A percentile compares a stretch with the other conserved stretches of the same genome.
phyloP scores from a whole-genome alignment of 2,888 invertebrate species.

The Zelleria hepariella region DNA sequence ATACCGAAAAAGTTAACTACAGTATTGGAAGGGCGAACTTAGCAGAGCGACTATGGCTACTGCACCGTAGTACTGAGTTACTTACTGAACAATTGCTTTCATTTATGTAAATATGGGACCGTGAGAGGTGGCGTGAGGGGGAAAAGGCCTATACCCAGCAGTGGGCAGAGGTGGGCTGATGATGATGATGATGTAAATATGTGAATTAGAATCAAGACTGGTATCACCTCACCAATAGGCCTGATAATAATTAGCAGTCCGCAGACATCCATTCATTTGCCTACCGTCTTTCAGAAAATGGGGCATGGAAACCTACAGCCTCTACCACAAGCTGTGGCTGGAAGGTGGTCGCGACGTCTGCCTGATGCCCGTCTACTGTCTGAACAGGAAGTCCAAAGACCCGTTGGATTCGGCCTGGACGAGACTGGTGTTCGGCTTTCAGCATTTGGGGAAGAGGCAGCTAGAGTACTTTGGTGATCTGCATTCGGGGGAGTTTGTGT shows the following conservation, averaged over 20 bases:
- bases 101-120: too few species aligned
- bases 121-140: too few species aligned
- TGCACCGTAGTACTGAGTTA: background rate
- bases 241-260: background rate
- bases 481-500: slow-evolving; percentile 35
- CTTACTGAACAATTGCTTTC: background rate
- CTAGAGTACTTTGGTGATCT: slow-evolving; percentile 30
- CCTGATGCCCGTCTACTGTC: slow-evolving; percentile 36
- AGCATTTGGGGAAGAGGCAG: slow-evolving; percentile 26
- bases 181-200: background rate
- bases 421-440: slow-evolving; percentile 36
- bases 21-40: background rate
- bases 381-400: slow-evolving; percentile 21
- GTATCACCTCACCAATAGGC: background rate
- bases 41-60: background rate
- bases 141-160: too few species aligned
- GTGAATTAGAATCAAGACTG: background rate
- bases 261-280: background rate
- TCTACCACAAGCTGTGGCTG: slow-evolving; percentile 73
- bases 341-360: slow-evolving; percentile 52
- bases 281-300: slow-evolving; percentile 67
- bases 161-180: too few species aligned
- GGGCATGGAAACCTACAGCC: slow-evolving; percentile 74
- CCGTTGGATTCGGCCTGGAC: slow-evolving; percentile 30
- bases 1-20: background rate